Evolutionary conservation across 2,888 invertebrate genomes (phyloP).

Genomic region (Agonopterix heracliana): DNA sequence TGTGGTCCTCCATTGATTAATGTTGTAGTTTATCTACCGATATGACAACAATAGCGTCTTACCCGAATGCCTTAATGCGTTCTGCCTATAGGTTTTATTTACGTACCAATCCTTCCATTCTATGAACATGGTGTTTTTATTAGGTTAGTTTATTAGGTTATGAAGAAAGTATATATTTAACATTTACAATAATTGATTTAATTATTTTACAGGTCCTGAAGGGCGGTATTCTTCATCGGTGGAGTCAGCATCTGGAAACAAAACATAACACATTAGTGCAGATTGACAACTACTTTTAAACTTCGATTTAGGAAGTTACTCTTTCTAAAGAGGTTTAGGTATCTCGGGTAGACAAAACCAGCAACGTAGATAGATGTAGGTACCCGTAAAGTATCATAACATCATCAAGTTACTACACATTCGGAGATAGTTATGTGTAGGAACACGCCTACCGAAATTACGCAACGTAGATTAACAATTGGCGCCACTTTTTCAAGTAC

Average conservation of each 20-base stretch:
- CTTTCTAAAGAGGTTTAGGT: no score
- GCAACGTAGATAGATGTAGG: no score
- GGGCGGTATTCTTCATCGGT: not conserved
- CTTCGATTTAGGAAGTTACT: no score
- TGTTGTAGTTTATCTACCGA: slow-evolving; percentile 70
- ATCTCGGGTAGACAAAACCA: no score
- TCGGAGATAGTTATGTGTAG: no score
- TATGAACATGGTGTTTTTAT: slow-evolving; percentile 48
- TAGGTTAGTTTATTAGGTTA: not conserved
- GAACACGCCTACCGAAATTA: no score
- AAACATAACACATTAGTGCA: not conserved
- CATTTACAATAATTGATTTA: slow-evolving; percentile 13
- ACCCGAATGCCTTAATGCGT: slow-evolving; percentile 63
- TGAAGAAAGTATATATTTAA: slow-evolving; percentile 1
- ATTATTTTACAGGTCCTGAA: slow-evolving; percentile 33
- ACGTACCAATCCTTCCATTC: slow-evolving; percentile 41
- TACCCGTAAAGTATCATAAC: no score
- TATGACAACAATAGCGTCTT: slow-evolving; percentile 71
- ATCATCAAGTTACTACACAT: no score
- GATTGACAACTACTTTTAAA: no score
- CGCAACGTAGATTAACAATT: no score
- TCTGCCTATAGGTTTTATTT: slow-evolving; percentile 62
- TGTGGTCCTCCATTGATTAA: slow-evolving; percentile 68
- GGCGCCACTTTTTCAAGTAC: no score
- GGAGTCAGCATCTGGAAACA: not conserved